These are phyloP conservation scores for Drosophila willistoni DNA, from an alignment of 1,140 invertebrate species.

Conservation along the genomic window DNA sequence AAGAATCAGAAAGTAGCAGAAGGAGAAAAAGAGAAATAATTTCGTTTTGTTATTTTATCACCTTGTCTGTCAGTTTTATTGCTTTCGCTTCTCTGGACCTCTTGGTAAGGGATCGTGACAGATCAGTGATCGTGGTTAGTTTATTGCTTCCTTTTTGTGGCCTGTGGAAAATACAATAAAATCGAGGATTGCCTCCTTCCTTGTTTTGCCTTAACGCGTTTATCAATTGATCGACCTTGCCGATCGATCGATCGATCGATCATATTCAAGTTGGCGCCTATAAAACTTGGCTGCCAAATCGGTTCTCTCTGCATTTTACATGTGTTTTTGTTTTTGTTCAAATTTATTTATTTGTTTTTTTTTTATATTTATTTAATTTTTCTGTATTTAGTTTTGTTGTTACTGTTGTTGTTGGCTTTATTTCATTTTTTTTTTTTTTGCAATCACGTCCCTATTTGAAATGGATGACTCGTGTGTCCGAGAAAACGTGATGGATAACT, in stretches of 20 bases:
- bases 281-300: slow-evolving; percentile 17
- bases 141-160: slow-evolving; percentile 70
- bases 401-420: slow-evolving; percentile 25
- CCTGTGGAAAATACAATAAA: neutral
- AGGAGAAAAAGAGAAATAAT: slow-evolving; percentile 54
- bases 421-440: slow-evolving; percentile 12
- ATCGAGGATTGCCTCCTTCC: slow-evolving; percentile 17
- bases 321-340: slow-evolving; percentile 21
- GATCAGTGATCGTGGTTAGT: slow-evolving; percentile 73
- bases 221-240: slow-evolving; percentile 41
- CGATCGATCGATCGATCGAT: slow-evolving; percentile 21
- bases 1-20: slow-evolving; percentile 3
- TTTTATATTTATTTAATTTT: slow-evolving; percentile 6
- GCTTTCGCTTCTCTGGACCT: slow-evolving; percentile 45
- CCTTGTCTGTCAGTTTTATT: slow-evolving; percentile 69
- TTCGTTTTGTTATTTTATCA: slow-evolving; percentile 78
- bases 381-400: slow-evolving; percentile 23
- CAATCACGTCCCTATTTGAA: slow-evolving; percentile 67
- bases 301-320: neutral
- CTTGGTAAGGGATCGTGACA: slow-evolving; percentile 57
- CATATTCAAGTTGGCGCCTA: slow-evolving; percentile 39
- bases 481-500: slow-evolving; percentile 77
- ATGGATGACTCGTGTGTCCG: slow-evolving; percentile 78
- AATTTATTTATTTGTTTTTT: neutral
- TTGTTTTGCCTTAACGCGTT: slow-evolving; percentile 29